Evolutionary conservation across 2,797 vertebrate species (phyloP).

Genomic region (Setipinna tenuifilis): DNA sequence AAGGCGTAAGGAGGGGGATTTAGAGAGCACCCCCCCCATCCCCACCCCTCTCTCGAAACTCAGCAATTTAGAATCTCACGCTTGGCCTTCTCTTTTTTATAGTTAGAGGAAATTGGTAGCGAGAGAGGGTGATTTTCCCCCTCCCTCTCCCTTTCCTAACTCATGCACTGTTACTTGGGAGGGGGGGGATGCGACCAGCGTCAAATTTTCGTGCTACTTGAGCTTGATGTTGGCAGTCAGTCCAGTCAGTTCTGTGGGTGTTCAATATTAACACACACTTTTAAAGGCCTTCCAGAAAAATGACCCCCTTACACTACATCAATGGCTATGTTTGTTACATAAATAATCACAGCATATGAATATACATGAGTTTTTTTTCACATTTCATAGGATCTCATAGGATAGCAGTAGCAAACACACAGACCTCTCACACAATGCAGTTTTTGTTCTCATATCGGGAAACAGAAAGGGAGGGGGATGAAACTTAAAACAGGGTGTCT

Average conservation of each 20-base stretch:
- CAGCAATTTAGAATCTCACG: slow-evolving; percentile 43
- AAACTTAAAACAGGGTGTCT: slow-evolving; percentile 39
- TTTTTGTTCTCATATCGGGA: slow-evolving; percentile 64
- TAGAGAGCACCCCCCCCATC: slow-evolving; percentile 14
- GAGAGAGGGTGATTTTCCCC: slow-evolving; percentile 45
- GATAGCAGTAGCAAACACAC: slow-evolving; percentile 68
- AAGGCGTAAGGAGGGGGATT: slow-evolving; percentile 20
- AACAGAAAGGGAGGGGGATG: slow-evolving; percentile 56
- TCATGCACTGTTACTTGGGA: neutral
- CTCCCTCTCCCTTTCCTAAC: neutral
- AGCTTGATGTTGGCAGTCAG: neutral
- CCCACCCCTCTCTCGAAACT: neutral
- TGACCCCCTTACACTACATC: neutral
- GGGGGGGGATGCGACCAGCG: neutral
- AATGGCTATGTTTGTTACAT: neutral
- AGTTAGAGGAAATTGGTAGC: slow-evolving; percentile 48
- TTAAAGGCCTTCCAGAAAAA: neutral
- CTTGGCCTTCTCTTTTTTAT: slow-evolving; percentile 47
- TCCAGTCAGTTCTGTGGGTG: neutral
- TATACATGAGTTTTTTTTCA: neutral
- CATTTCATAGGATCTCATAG: neutral
- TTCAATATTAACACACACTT: neutral
- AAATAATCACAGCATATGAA: neutral
- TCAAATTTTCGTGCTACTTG: neutral
- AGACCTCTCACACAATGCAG: slow-evolving; percentile 76